These are phyloP conservation scores for Frankliniella fusca DNA, from an alignment of 2,888 invertebrate species.

Conservation along the genomic window DNA sequence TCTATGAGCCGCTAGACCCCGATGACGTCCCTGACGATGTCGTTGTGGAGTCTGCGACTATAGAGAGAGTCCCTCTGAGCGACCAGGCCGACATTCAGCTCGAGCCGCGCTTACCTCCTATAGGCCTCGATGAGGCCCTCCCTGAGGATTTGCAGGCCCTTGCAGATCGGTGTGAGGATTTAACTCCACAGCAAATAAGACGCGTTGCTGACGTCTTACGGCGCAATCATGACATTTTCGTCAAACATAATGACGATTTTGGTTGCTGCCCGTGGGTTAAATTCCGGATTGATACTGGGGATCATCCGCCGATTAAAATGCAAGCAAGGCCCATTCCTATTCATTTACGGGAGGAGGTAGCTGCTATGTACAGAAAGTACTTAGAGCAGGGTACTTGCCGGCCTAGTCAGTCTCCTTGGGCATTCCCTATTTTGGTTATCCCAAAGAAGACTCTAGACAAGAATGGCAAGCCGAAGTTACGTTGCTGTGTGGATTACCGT, in stretches of 20 bases:
- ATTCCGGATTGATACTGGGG: not conserved
- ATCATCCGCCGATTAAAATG: not conserved
- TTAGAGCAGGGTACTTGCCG: not conserved
- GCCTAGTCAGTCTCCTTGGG: not conserved
- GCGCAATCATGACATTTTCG: not conserved
- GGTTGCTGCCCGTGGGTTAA: not conserved
- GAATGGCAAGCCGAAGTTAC: not conserved
- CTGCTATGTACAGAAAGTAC: not conserved
- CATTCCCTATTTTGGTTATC: not conserved
- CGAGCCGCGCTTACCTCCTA: not conserved
- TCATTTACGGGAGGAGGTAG: not conserved
- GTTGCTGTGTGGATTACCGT: constrained; percentile 30
- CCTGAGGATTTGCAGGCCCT: not conserved
- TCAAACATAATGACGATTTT: not conserved
- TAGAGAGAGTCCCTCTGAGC: not conserved
- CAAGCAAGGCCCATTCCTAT: not conserved
- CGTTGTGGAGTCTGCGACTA: not conserved
- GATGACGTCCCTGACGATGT: not conserved
- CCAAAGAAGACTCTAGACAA: not conserved
- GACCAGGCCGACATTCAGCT: not conserved
- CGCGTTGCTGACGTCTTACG: not conserved
- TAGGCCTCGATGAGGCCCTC: not conserved
- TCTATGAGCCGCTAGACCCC: not conserved
- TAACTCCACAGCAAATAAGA: not conserved
- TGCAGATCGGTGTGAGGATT: not conserved